Conservation (phyloP, 2,888 invertebrate species). For the Eurytoma californica region DNA sequence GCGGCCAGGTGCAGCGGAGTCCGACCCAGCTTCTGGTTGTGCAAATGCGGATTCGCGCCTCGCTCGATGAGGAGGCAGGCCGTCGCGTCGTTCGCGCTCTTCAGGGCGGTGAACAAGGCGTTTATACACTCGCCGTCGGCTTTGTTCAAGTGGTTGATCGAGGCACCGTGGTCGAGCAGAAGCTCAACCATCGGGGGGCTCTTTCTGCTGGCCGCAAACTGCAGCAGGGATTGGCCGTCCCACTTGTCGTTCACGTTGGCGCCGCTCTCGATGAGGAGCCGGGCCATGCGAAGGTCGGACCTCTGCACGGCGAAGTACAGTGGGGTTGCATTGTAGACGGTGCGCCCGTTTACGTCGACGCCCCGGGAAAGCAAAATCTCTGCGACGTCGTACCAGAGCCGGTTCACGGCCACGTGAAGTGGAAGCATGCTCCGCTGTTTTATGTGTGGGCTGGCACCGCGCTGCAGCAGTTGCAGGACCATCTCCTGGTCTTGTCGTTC, state of each 20-base stretch:
- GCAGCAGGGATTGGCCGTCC: slow-evolving; percentile 73
- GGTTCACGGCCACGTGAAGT: neutral
- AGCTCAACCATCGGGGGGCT: neutral
- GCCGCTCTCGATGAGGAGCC: slow-evolving; percentile 77
- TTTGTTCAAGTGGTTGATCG: slow-evolving; percentile 10
- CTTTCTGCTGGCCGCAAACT: neutral
- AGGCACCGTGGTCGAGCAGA: slow-evolving; percentile 6
- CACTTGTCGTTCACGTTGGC: slow-evolving; percentile 78
- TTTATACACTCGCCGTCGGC: slow-evolving; percentile 67
- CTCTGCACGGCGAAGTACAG: slow-evolving; percentile 80
- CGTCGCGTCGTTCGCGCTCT: slow-evolving; percentile 75
- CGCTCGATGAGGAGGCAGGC: slow-evolving; percentile 77
- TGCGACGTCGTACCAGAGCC: neutral
- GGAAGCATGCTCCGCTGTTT: neutral
- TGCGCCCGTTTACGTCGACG: slow-evolving; percentile 19
- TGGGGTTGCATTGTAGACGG: slow-evolving; percentile 35
- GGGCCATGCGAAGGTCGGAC: slow-evolving; percentile 76
- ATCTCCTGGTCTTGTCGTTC: neutral
- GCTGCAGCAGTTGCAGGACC: neutral
- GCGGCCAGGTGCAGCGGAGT: slow-evolving; percentile 71
- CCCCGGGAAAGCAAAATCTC: neutral
- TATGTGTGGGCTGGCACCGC: neutral
- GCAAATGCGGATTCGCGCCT: slow-evolving; percentile 77
- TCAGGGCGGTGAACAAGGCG: slow-evolving; percentile 80
- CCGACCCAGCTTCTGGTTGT: slow-evolving; percentile 76